phyloP scores from a whole-genome alignment of 2,888 invertebrate genomes.

The Hirudinaria manillensis region DNA sequence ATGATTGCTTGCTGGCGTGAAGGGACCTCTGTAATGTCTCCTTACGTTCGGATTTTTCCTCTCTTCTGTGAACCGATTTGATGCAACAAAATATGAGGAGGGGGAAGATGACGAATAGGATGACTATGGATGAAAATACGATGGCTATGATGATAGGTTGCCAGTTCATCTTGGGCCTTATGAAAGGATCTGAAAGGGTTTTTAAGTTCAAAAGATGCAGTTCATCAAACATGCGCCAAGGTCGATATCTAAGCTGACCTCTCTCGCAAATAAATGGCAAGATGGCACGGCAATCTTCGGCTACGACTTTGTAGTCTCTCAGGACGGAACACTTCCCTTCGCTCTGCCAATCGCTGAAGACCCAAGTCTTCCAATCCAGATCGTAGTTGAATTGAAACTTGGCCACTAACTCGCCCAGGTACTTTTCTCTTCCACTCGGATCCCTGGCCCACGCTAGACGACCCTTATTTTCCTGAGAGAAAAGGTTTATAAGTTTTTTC shows the following conservation, averaged over 20 bases:
- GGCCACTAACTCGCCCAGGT: conserved; percentile 45
- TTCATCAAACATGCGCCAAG: background rate
- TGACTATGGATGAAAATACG: conserved; percentile 46
- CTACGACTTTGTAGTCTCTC: conserved; percentile 41
- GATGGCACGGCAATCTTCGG: conserved; percentile 73
- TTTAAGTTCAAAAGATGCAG: background rate
- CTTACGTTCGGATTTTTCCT: conserved; percentile 78
- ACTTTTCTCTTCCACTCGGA: conserved; percentile 40
- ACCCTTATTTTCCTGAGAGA: conserved; percentile 45
- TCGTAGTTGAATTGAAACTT: conserved; percentile 46
- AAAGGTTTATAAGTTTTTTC: background rate
- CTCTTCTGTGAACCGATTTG: conserved; percentile 80
- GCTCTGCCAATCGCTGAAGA: conserved; percentile 41
- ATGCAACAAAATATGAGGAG: conserved; percentile 80
- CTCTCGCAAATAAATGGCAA: conserved; percentile 86
- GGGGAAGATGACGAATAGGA: conserved; percentile 68
- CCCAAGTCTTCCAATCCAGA: conserved; percentile 47
- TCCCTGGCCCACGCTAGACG: conserved; percentile 46
- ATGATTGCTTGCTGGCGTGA: conserved; percentile 37
- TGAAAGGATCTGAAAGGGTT: conserved; percentile 69
- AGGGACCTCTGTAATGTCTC: conserved; percentile 65
- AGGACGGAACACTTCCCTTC: conserved; percentile 39
- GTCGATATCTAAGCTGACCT: conserved; percentile 29
- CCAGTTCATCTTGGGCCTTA: conserved; percentile 52
- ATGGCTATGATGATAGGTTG: conserved; percentile 50